Evolutionary conservation across 2,797 vertebrate genomes (phyloP), one percentile per base, ranked within the genome.

Genomic region (Tauraco hartlaubi): DNA sequence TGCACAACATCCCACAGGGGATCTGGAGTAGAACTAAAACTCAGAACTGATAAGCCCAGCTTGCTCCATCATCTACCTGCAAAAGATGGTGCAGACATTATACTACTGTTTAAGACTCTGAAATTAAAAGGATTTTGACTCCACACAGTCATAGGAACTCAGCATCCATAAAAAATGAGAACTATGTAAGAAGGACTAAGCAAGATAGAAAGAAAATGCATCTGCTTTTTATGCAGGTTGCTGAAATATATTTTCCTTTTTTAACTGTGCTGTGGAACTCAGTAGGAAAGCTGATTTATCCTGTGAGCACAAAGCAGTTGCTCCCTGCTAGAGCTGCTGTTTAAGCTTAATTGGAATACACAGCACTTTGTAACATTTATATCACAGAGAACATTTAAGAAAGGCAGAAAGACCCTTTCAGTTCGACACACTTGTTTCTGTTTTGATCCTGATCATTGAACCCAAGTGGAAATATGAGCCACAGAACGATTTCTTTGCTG

Each of bases 301-400:
- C 88, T 89, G 61, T 39, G 76, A 86, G 35, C 29, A 51, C 77
- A 62, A 83, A 93, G 88, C 81, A 88, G 75, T 64, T 67, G 29
- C 75, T 83, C 85, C 55, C 74, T 77, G 79, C 83, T 82, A 81
- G 67, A 86, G 63, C 82, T 74, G 72, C 83, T 95, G 67, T 90
- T 93, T 63, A 80, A 89, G 85, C 85, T 90, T 96, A 96, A 97
- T 88, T 96, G 95, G 85, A 95, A 94, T 33, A 71, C 87, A 52
- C 41, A 28, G 64, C 46, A 41, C 69, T 93, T n/a, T 76, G 37
- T 59, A 88, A 61, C 69, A 66, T 43, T 92, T 56, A 26, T 55
- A 33, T 74, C 49, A 48, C 9, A 1, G 17, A 67, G 59, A 85
- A 84, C 37, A 13, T 84, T 90, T 68, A 43, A 54, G 63, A 59